Evolutionary conservation across 2,113 vertebrate species (phyloP).

Genomic region (Conger conger): DNA sequence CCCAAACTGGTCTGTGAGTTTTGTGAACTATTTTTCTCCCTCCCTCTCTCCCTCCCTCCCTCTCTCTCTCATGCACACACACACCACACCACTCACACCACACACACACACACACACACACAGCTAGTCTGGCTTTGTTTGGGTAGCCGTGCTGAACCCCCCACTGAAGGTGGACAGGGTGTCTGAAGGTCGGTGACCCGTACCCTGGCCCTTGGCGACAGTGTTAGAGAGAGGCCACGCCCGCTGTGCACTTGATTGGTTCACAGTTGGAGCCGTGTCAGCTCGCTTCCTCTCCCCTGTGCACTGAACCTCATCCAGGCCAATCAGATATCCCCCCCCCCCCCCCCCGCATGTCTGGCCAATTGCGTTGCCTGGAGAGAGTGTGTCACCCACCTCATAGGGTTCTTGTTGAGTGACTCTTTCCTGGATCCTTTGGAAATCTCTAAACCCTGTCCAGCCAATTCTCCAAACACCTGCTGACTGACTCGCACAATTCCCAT

Average conservation of each 20-base stretch:
- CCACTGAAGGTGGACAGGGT: neutral
- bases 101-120: neutral
- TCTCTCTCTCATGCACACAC: too few relatives aligned
- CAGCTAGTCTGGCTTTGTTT: neutral
- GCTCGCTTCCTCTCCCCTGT: slow-evolving; percentile 27
- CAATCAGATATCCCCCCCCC: slow-evolving; percentile 29
- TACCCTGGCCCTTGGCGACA: neutral
- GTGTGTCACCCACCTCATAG: slow-evolving; percentile 47
- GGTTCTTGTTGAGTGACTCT: slow-evolving; percentile 37
- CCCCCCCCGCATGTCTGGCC: slow-evolving; percentile 16
- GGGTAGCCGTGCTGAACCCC: neutral
- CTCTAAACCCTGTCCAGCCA: slow-evolving; percentile 40
- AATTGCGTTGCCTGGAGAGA: slow-evolving; percentile 23
- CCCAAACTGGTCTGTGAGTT: too few relatives aligned
- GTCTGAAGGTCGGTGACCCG: neutral
- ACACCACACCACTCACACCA: neutral
- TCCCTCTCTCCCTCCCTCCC: too few relatives aligned
- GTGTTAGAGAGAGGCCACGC: neutral
- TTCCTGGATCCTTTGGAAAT: slow-evolving; percentile 46
- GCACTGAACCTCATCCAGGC: slow-evolving; percentile 23
- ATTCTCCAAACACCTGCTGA: slow-evolving; percentile 45
- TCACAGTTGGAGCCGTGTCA: slow-evolving; percentile 7
- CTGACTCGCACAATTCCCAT: neutral
- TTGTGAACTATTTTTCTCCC: too few relatives aligned
- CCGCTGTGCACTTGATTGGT: slow-evolving; percentile 3